A percentile compares a stretch with the other conserved stretches of the same genome.
Evolutionary conservation across 2,113 vertebrate species (phyloP).

Genomic region (Notarius lentiginosus): DNA sequence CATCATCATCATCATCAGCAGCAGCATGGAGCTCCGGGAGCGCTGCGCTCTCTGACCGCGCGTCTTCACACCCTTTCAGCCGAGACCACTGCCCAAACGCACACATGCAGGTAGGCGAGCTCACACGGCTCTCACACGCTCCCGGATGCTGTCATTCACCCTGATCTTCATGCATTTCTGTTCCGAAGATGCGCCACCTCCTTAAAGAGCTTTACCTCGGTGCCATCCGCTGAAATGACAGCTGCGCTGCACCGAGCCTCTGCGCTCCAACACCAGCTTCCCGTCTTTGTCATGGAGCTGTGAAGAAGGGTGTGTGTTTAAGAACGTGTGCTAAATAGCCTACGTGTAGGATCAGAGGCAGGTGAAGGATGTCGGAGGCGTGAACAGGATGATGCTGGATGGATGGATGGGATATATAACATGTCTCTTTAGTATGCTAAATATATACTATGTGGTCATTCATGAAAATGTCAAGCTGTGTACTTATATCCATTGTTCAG

Average conservation of each 20-base stretch:
- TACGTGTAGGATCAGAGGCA: not conserved
- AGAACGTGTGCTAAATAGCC: not conserved
- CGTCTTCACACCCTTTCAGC: constrained; percentile 46
- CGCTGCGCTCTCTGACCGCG: constrained; percentile 45
- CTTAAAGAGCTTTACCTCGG: constrained; percentile 2
- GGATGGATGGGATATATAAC: not conserved
- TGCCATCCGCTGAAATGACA: constrained; percentile 26
- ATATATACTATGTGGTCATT: not conserved
- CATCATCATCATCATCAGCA: not conserved
- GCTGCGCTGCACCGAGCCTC: not conserved
- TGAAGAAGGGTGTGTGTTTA: not conserved
- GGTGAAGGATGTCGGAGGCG: constrained; percentile 27
- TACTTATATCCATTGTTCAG: not conserved
- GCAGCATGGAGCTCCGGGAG: constrained; percentile 52
- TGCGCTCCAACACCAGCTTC: not conserved
- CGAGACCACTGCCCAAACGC: constrained; percentile 51
- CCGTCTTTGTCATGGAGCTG: not conserved
- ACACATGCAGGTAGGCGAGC: constrained; percentile 52
- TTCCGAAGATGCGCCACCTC: constrained; percentile 23
- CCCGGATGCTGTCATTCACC: not conserved
- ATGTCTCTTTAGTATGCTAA: not conserved
- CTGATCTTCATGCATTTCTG: not conserved
- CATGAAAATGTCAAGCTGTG: not conserved
- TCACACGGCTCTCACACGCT: not conserved
- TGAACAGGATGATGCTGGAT: not conserved